These are phyloP conservation scores for Caenorhabditis sp. DNA, from an alignment of 2,888 invertebrate species.

Conservation along the genomic window DNA sequence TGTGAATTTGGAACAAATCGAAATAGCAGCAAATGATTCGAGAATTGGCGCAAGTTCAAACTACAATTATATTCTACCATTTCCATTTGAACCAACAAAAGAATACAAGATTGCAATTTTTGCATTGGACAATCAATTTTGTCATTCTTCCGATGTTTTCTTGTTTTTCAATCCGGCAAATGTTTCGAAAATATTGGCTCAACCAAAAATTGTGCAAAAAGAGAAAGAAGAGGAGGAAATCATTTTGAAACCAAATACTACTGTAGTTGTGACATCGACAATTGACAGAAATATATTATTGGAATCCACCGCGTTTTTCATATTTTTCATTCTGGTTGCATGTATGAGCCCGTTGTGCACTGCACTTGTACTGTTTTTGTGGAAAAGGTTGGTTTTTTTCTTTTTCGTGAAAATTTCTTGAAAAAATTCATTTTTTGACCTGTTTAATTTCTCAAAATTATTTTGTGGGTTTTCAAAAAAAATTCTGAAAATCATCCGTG, in stretches of 20 bases:
- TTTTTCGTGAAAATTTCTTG: too few relatives aligned
- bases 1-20: conserved; percentile 26
- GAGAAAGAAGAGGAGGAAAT: neutral
- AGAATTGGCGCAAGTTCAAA: neutral
- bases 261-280: neutral
- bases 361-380: conserved; percentile 12
- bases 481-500: too few relatives aligned
- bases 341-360: conserved; percentile 35
- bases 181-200: neutral
- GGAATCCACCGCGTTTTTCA: conserved; percentile 25
- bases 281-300: neutral
- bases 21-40: conserved; percentile 6
- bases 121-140: conserved; percentile 47
- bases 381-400: conserved; percentile 23
- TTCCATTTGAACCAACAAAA: conserved; percentile 18
- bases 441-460: too few relatives aligned
- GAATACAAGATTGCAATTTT: conserved; percentile 45
- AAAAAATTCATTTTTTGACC: too few relatives aligned
- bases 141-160: conserved; percentile 40
- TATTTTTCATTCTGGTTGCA: conserved; percentile 25
- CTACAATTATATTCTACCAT: conserved; percentile 18
- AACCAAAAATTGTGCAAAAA: neutral
- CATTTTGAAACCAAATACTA: neutral
- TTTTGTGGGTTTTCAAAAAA: too few relatives aligned
- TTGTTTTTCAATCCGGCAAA: conserved; percentile 35